These are phyloP conservation scores for Ia io DNA, from an alignment of 2,113 vertebrate genomes.

Conservation along the genomic window DNA sequence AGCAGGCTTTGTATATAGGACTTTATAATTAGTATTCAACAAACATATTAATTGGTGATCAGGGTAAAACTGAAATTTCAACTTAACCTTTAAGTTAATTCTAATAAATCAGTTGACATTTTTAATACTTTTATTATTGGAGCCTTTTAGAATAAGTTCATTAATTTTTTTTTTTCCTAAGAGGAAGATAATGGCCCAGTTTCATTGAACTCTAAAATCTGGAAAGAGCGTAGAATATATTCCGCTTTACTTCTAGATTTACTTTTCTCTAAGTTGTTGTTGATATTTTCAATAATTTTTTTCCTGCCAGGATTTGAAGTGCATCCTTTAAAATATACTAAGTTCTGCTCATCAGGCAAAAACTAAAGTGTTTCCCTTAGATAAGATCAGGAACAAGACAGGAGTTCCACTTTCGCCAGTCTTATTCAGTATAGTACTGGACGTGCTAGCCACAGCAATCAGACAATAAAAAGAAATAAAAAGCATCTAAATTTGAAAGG, in stretches of 20 bases:
- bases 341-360: neutral
- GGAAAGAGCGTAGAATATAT: neutral
- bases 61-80: neutral
- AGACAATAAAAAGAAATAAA: neutral
- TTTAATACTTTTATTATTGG: neutral
- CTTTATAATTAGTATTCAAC: neutral
- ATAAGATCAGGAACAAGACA: neutral
- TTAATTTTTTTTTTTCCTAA: neutral
- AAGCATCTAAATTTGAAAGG: neutral
- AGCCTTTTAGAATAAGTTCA: neutral
- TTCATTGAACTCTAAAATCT: neutral
- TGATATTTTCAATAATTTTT: neutral
- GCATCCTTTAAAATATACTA: neutral
- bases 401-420: neutral
- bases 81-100: conserved; percentile 8
- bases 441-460: neutral
- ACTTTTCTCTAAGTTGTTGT: neutral
- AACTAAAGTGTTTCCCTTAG: neutral
- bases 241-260: neutral
- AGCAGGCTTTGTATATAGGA: neutral
- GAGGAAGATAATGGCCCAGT: neutral
- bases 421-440: neutral
- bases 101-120: neutral
- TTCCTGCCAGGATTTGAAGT: neutral
- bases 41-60: neutral